Conservation (phyloP, 2,888 invertebrate genomes). For the Clanis bilineata region DNA sequence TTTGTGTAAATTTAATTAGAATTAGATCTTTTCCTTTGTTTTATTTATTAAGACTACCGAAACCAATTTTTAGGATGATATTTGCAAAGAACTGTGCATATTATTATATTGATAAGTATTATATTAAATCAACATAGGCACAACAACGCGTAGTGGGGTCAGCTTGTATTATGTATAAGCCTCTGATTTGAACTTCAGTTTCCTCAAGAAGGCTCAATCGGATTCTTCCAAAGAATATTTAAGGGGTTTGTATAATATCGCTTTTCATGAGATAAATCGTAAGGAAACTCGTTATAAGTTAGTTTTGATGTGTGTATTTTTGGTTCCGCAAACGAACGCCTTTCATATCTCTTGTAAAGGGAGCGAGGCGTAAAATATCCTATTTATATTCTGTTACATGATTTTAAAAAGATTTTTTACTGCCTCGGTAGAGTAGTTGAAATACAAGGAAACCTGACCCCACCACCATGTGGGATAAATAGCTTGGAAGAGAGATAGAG, state of each 20-base stretch:
- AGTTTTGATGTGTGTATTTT: conserved; percentile 10
- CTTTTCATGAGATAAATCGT: not conserved
- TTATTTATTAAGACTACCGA: no score
- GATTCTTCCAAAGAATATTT: conserved; percentile 4
- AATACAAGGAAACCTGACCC: no score
- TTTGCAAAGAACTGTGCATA: no score
- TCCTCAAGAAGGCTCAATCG: not conserved
- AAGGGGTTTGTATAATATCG: conserved; percentile 6
- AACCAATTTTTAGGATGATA: no score
- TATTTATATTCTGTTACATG: not conserved
- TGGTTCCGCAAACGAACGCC: not conserved
- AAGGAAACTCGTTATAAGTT: conserved; percentile 8
- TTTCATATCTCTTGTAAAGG: not conserved
- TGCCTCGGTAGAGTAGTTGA: not conserved
- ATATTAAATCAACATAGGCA: no score
- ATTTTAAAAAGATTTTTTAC: not conserved
- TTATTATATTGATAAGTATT: no score
- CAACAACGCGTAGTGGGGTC: no score
- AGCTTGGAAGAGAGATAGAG: no score
- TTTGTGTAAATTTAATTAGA: no score
- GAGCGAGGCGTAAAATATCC: not conserved
- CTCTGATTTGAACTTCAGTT: not conserved
- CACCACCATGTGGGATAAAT: no score
- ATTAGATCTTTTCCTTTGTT: no score
- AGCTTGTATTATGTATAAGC: no score